These are phyloP conservation scores for Poecile montanus DNA, from an alignment of 2,797 vertebrate genomes.

Conservation along the genomic window DNA sequence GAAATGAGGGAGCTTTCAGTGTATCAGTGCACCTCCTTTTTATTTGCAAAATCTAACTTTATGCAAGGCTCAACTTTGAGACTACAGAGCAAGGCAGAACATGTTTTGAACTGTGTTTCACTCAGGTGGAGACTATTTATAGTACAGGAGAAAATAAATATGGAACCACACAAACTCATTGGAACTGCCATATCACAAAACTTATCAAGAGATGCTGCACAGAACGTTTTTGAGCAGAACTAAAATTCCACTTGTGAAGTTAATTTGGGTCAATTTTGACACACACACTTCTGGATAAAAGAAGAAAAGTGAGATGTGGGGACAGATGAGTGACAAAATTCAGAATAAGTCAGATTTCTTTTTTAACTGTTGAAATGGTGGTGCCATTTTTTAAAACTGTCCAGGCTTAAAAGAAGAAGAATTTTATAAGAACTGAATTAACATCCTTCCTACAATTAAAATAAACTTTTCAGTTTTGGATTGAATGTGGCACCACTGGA, in stretches of 20 bases:
- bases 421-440: neutral
- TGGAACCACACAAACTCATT: neutral
- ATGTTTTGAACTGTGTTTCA: neutral
- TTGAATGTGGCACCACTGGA: neutral
- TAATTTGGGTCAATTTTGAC: conserved; percentile 3
- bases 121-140: neutral
- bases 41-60: neutral
- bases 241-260: neutral
- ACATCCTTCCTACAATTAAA: neutral
- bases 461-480: neutral
- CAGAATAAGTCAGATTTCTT: neutral
- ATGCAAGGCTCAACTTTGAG: neutral
- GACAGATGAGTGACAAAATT: neutral
- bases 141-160: neutral
- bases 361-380: neutral
- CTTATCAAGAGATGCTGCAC: neutral
- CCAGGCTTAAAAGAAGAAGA: neutral
- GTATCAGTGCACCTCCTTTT: neutral
- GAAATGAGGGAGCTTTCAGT: neutral
- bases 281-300: neutral
- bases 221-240: neutral
- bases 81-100: neutral
- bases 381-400: neutral
- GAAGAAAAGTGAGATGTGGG: neutral
- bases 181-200: neutral